Conservation (phyloP, 2,113 vertebrate species). For the Ciconia stormi region DNA sequence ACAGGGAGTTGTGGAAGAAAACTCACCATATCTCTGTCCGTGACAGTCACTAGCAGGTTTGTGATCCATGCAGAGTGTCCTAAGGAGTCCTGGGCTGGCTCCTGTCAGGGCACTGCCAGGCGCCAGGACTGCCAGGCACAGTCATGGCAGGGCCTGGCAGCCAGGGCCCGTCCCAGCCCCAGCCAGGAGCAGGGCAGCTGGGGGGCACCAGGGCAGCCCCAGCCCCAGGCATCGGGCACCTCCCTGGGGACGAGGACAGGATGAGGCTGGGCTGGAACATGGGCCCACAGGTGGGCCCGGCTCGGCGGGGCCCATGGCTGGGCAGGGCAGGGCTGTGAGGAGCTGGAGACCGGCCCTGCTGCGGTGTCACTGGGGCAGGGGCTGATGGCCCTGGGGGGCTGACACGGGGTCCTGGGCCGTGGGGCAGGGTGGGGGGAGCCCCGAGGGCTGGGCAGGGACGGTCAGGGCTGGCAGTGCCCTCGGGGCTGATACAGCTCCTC, state of each 20-base stretch:
- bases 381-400: not conserved
- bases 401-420: not conserved
- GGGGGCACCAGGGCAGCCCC: not conserved
- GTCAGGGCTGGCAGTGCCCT: not conserved
- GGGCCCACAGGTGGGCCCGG: fast-evolving
- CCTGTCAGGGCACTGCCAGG: not conserved
- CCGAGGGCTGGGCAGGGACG: not conserved
- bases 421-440: not conserved
- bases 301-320: fast-evolving
- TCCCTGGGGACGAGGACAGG: not conserved
- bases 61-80: fast-evolving
- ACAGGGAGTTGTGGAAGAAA: not conserved
- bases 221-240: no score
- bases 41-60: not conserved
- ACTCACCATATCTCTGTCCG: not conserved
- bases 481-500: not conserved
- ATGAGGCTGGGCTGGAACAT: fast-evolving
- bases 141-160: not conserved
- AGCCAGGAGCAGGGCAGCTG: not conserved
- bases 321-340: not conserved
- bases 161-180: not conserved
- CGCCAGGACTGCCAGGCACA: not conserved
- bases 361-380: not conserved
- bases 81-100: not conserved
- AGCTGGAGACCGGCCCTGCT: not conserved